Evolutionary conservation across 2,888 invertebrate species (phyloP), one percentile per base, ranked within the genome.

Genomic region (Melipona beecheii): DNA sequence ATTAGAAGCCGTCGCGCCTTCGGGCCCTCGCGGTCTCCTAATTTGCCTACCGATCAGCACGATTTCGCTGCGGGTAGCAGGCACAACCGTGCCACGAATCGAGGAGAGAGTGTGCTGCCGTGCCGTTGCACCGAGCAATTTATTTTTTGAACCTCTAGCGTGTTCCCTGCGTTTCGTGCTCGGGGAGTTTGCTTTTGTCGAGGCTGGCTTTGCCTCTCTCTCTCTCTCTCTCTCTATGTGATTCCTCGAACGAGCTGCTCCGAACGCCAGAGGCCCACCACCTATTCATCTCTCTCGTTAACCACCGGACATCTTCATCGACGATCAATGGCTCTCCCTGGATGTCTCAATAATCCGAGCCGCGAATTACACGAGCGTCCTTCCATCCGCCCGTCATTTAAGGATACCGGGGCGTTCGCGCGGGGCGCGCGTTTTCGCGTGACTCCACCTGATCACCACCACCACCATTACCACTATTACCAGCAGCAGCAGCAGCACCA

Each of bases 31-130:
- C 82, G 86, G 75, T 86, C 89, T 85, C 86, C 89, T 86, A 89
- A 89, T 89, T 89, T 89, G 89, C 89, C 89, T 88, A 89, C 89
- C 89, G 87, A 89, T 85, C 89, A 75, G 81, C 89, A 87, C 89
- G 88, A 86, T 88, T 89, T 78, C 84, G 81, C 87, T 83, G 77
- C 82, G 84, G 86, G 81, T 87, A 79, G 77, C 83, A 71, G 72
- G 83, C 52, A 58, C 21, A n/a, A n/a, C 66, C 65, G 31, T 70
- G 71, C 56, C 77, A 77, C 50, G 68, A 78, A 68, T 60, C 49
- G 6, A 24, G 43, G 13, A 21, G n/a, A 49, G 19, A 27, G 75
- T 76, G 49, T 64, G 69, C 78, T 81, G 43, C 78, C 76, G 74
- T 49, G 58, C 52, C 15, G 70, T 27, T 75, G 85, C 86, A 86